A percentile compares a stretch with the other conserved stretches of the same genome.
phyloP scores from a whole-genome alignment of 2,888 invertebrate genomes.

The Zootermopsis nevadensis region DNA sequence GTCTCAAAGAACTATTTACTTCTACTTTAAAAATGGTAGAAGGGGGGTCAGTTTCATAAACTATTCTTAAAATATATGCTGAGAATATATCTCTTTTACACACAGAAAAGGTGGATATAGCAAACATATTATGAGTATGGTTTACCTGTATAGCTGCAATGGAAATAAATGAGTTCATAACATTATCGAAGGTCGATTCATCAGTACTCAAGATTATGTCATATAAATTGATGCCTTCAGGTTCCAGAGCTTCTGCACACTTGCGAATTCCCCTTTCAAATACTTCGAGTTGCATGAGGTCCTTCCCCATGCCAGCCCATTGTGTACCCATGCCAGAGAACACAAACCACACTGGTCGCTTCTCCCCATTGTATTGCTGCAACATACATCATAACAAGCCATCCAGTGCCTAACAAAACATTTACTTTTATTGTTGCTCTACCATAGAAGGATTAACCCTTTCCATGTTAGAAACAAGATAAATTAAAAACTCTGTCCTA shows the following conservation, averaged over 20 bases:
- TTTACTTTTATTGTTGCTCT: too few species aligned
- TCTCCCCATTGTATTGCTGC: constrained; percentile 66
- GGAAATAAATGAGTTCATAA: constrained; percentile 89
- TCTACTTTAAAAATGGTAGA: too few species aligned
- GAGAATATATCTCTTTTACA: too few species aligned
- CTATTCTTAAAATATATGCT: too few species aligned
- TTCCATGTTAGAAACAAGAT: too few species aligned
- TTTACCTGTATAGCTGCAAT: constrained; percentile 91
- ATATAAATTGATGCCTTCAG: constrained; percentile 85
- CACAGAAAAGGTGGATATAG: too few species aligned
- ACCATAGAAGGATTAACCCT: too few species aligned
- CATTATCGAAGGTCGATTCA: constrained; percentile 83
- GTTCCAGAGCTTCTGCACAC: constrained; percentile 80
- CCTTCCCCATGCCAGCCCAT: constrained; percentile 95
- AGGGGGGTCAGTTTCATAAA: too few species aligned
- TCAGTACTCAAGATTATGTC: constrained; percentile 81
- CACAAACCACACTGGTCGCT: constrained; percentile 91
- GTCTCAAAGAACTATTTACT: too few species aligned
- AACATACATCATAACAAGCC: constrained; percentile 40
- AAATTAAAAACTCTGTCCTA: too few species aligned
- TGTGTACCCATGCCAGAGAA: constrained; percentile 99
- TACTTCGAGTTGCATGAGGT: constrained; percentile 83
- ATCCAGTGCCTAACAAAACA: too few species aligned
- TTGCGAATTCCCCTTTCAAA: constrained; percentile 84
- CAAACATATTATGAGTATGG: too few species aligned